These are phyloP conservation scores for Synergus japonicus DNA, from an alignment of 2,888 invertebrate species.

Conservation along the genomic window DNA sequence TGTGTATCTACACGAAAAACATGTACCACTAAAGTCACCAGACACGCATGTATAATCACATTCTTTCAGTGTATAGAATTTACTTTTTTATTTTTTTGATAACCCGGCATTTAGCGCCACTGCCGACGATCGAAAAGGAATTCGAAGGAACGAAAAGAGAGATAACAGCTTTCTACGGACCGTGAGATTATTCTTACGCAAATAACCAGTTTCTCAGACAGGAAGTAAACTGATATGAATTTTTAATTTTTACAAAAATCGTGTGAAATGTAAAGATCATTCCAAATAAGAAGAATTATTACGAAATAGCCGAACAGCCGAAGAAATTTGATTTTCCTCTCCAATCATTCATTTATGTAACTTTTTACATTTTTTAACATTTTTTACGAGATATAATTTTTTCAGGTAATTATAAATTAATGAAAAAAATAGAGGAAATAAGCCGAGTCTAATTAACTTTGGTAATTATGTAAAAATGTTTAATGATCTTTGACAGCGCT, in stretches of 20 bases:
- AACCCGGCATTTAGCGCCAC: slow-evolving; percentile 31
- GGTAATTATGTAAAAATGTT: slow-evolving; percentile 31
- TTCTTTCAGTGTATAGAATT: not conserved
- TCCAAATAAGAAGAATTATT: slow-evolving; percentile 23
- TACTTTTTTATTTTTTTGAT: slow-evolving; percentile 17
- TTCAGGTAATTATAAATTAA: not conserved
- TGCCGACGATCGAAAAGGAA: slow-evolving; percentile 39
- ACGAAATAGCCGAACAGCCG: not conserved
- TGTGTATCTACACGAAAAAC: not conserved
- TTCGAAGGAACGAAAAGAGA: slow-evolving; percentile 21
- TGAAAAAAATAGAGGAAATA: not conserved
- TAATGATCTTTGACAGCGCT: slow-evolving; percentile 33
- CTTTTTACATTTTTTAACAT: not conserved
- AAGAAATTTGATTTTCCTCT: not conserved
- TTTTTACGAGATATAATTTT: not conserved
- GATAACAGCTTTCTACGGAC: slow-evolving; percentile 41
- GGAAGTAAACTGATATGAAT: slow-evolving; percentile 41
- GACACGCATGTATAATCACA: too few species aligned
- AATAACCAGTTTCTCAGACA: slow-evolving; percentile 41
- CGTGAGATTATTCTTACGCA: slow-evolving; percentile 41
- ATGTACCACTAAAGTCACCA: too few species aligned
- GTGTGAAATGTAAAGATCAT: slow-evolving; percentile 39
- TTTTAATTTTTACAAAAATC: slow-evolving; percentile 40
- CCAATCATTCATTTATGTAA: not conserved
- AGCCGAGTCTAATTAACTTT: slow-evolving; percentile 29